Conservation (phyloP, 2,797 vertebrate species). For the Loriculus beryllinus region DNA sequence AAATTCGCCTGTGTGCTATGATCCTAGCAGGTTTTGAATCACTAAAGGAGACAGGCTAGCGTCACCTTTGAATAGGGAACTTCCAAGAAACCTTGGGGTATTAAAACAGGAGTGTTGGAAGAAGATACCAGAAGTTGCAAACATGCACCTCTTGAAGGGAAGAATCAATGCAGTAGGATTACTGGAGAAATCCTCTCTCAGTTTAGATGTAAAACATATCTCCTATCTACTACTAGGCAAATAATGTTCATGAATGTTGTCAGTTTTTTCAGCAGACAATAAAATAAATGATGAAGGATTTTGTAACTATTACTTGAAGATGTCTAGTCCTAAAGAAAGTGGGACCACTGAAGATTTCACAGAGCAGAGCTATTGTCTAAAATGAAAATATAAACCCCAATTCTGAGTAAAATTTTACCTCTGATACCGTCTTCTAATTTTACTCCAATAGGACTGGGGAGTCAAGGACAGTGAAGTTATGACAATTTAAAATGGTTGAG, state of each 20-base stretch:
- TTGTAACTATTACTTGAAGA: background rate
- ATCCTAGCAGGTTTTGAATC: background rate
- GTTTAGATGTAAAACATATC: background rate
- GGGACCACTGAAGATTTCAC: background rate
- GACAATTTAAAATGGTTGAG: background rate
- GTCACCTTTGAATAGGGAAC: background rate
- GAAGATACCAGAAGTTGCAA: background rate
- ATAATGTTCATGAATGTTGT: background rate
- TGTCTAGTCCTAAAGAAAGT: background rate
- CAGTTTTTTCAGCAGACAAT: background rate
- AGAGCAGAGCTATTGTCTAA: background rate
- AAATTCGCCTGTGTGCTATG: background rate
- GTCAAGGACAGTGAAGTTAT: background rate
- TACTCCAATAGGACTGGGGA: fast-evolving
- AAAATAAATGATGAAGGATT: background rate
- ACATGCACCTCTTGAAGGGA: background rate
- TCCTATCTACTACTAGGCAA: background rate
- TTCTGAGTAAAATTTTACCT: background rate
- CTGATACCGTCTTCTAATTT: background rate
- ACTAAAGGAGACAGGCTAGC: background rate
- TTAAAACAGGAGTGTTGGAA: background rate
- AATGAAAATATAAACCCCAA: background rate
- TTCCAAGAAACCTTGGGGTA: background rate
- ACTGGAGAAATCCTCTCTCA: background rate
- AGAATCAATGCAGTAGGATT: background rate